These are phyloP conservation scores for Orientallactaga bullata DNA, from an alignment of 2,113 vertebrate species.

Conservation along the genomic window DNA sequence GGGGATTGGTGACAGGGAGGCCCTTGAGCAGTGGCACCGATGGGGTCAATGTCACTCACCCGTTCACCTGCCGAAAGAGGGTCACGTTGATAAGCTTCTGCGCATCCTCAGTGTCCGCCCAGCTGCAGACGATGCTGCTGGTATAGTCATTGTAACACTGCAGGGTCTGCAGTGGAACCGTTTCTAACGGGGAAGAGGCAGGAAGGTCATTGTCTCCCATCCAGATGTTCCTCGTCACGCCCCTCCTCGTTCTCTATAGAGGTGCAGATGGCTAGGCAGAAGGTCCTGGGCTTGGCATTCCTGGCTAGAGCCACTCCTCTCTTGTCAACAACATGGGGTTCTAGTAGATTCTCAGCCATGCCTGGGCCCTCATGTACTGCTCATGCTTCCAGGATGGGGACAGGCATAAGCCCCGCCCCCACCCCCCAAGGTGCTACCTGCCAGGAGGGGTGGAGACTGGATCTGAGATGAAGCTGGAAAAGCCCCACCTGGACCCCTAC, in stretches of 20 bases:
- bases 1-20: fast-evolving
- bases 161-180: constrained; percentile 84
- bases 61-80: constrained; percentile 59
- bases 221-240: neutral
- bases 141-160: constrained; percentile 87
- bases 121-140: constrained; percentile 84
- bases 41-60: constrained; percentile 75
- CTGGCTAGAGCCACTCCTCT: neutral
- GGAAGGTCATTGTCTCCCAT: neutral
- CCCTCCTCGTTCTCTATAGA: neutral
- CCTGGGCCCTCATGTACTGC: neutral
- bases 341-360: neutral
- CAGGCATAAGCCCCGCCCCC: neutral
- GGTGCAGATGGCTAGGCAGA: no score
- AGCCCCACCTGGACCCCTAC: no score
- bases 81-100: constrained; percentile 77
- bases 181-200: constrained; percentile 75
- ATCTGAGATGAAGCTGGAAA: neutral
- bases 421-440: neutral
- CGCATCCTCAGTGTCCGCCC: constrained; percentile 77
- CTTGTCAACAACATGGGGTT: no score
- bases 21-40: neutral
- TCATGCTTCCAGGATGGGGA: neutral
- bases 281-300: no score
- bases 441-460: neutral